Evolutionary conservation across 1,140 invertebrate species (phyloP), one percentile per base, ranked within the genome.

Genomic region (Diachasmimorpha longicaudata): DNA sequence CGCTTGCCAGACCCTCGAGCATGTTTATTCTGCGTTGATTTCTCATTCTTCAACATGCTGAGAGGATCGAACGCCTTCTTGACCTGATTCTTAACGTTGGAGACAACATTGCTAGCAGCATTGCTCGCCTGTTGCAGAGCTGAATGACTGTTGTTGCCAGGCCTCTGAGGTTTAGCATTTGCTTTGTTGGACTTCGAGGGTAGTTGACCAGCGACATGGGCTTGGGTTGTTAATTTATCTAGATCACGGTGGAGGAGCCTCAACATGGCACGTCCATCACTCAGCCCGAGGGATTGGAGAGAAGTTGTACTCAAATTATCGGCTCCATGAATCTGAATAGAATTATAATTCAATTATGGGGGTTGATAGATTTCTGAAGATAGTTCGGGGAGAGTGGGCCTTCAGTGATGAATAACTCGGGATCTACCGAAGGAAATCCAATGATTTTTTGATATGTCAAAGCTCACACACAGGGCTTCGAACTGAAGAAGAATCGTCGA

Each of bases 221-320:
- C 93, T 86, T 93, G 91, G 63, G 85, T 87, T 78, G 89, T 90
- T 4, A 91, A 79, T 75, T 90, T 87, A 76, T 92, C 90, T 3
- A 89, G 88, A 76, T 90, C 87, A 76, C 85, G 85, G 81, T 90
- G 84, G 37, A 90, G 85, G 58, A 94, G 82, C 73, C 93, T 89
- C 73, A 95, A 86, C 87, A 94, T 91, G 19, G 94, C 95, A 85
- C 93, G 92, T 10, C 95, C 95, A 76, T 91, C 90, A 23, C 92
- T 92, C 37, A 96, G 87, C 9, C 95, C 96, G 46, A 97, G 85
- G 25, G 92, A 93, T 78, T 92, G 91, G 14, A 96, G 89, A 2
- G 93, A 93, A 39, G 92, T 95, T 52, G 88, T 87, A 81, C 91
- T 88, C 42, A 96, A 88, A 16, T 92, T 89, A 58, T 90, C 82